Base-by-base conservation (phyloP, 2,888 invertebrate species). In the Pegoplata infirma region DNA sequence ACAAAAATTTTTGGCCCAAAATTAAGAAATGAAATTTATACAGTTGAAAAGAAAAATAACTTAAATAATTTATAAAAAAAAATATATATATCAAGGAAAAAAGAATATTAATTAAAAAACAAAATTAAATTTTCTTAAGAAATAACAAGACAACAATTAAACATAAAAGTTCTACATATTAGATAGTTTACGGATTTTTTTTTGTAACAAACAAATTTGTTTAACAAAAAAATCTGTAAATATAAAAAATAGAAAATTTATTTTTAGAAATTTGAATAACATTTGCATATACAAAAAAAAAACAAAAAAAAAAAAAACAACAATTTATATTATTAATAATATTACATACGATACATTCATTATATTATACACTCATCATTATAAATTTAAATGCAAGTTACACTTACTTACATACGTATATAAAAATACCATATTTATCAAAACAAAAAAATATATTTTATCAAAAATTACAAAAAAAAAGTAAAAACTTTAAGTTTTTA, bases 1-100 rank as follows among this genome's bases (percentile, higher is more conserved):
- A 80, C 72, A 75, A 75, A 64, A 66, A 79, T 71, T 80, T 80
- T 80, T 80, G 80, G 80, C 80, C 77, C 80, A 77, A 80, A 74
- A 66, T 59, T 75, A 80, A 68, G 63, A 51, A 55, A 76, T 67
- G 51, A 74, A 71, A 71, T 76, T 78, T 81, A 78, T 74, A 80
- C 74, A 76, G 79, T 74, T 76, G 49, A 73, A 76, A 55, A 67
- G 10, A 82, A 82, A 82, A 79, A 69, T 49, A n/a, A n/a, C n/a
- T n/a, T n/a, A n/a, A 47, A 40, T 59, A 73, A 58, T 75, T 51
- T 63, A 73, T 59, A 74, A 16, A 46, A 36, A 67, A 14, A 36
- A 19, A 58, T 17, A 47, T 14, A 53, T 74, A 78, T 72, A 72
- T 61, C 69, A 66, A 73, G 44, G 25, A 72, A 46, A 61, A 55